A percentile compares a stretch with the other conserved stretches of the same genome.
These are phyloP conservation scores for Coremacera marginata DNA, from an alignment of 2,888 invertebrate genomes.

Conservation along the genomic window DNA sequence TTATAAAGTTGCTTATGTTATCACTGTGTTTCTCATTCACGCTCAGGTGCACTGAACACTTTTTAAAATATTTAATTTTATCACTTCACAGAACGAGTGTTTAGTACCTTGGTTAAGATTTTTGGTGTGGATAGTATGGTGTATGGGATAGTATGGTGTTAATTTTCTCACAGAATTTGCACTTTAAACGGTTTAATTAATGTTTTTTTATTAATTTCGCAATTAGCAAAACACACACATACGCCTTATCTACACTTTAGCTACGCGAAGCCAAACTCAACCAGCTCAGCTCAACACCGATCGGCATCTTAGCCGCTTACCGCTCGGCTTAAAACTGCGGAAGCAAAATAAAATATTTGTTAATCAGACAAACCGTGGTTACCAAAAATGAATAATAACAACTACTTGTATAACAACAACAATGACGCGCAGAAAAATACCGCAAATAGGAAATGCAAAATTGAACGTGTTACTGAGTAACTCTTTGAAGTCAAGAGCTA, in stretches of 20 bases:
- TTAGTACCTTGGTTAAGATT: no score
- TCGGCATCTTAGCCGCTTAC: slow-evolving; percentile 47
- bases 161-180: not conserved
- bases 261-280: not conserved
- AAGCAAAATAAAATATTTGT: slow-evolving; percentile 43
- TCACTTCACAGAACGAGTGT: no score
- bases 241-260: not conserved
- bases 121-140: no score
- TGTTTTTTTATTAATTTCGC: not conserved
- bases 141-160: no score
- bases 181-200: not conserved
- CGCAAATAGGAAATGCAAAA: not conserved
- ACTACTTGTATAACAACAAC: slow-evolving; percentile 15
- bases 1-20: no score
- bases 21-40: no score
- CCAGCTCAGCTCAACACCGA: not conserved
- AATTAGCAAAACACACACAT: not conserved
- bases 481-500: not conserved
- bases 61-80: no score
- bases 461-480: not conserved
- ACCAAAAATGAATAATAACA: slow-evolving; percentile 36
- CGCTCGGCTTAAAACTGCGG: slow-evolving; percentile 52
- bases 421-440: not conserved
- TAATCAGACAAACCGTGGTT: slow-evolving; percentile 43
- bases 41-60: no score